Conservation (phyloP, 2,797 vertebrate genomes). For the Gadopsis marmoratus region DNA sequence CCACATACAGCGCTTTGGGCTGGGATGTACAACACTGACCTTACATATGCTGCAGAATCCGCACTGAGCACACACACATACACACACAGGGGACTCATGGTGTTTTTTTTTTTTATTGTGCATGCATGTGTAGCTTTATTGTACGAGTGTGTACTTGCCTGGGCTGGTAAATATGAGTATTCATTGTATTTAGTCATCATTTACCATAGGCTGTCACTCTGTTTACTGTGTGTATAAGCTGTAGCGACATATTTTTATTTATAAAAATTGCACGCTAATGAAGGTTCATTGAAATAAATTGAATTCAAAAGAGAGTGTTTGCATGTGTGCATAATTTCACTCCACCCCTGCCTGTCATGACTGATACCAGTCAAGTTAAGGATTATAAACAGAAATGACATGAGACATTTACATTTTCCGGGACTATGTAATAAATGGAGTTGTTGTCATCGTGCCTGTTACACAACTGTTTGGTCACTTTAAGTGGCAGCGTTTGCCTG, state of each 20-base stretch:
- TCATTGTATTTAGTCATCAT: not conserved
- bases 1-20: constrained; percentile 45
- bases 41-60: constrained; percentile 60
- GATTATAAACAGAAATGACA: constrained; percentile 71
- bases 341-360: constrained; percentile 51
- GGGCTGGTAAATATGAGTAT: not conserved
- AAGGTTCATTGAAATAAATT: constrained; percentile 28
- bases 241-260: not conserved
- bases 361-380: constrained; percentile 68
- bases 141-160: not conserved
- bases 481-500: constrained; percentile 37
- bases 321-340: constrained; percentile 33
- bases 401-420: constrained; percentile 72
- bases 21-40: constrained; percentile 67
- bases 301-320: constrained; percentile 25
- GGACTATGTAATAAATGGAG: constrained; percentile 67
- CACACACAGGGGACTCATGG: constrained; percentile 10
- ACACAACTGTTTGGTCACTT: constrained; percentile 59
- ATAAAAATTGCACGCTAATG: constrained; percentile 15
- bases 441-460: constrained; percentile 70
- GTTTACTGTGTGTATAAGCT: not conserved
- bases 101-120: constrained; percentile 34
- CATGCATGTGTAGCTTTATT: not conserved
- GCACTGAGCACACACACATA: constrained; percentile 9
- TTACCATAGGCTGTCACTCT: constrained; percentile 1